phyloP scores from a whole-genome alignment of 2,888 invertebrate species.

The Polydrusus cervinus region DNA sequence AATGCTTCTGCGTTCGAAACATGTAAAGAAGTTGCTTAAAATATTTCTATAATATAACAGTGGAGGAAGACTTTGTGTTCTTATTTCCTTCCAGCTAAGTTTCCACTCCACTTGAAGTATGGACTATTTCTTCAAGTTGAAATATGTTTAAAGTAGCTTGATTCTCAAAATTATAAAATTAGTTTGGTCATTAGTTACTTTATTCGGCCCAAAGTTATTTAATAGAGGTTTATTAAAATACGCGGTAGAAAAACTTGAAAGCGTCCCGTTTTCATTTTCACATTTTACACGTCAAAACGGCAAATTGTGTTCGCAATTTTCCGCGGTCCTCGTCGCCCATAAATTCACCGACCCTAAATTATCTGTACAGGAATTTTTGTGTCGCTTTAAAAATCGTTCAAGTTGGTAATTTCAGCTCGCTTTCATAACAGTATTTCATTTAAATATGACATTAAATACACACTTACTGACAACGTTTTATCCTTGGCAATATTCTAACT shows the following conservation, averaged over 20 bases:
- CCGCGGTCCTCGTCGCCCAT: constrained; percentile 21
- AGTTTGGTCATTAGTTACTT: background rate
- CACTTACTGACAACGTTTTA: constrained; percentile 18
- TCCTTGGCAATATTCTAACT: constrained; percentile 13
- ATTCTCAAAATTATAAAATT: background rate
- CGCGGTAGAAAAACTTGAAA: constrained; percentile 17
- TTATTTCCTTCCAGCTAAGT: too few species aligned
- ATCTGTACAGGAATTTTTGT: constrained; percentile 45
- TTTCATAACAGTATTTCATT: constrained; percentile 28
- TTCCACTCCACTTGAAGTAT: too few species aligned
- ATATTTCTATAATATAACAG: too few species aligned
- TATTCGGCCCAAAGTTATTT: background rate
- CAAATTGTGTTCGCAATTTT: constrained; percentile 39
- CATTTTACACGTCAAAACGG: constrained; percentile 28
- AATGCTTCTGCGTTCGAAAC: too few species aligned
- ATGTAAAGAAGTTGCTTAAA: too few species aligned
- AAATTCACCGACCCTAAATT: constrained; percentile 41
- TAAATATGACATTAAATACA: constrained; percentile 29
- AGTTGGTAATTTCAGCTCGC: constrained; percentile 30
- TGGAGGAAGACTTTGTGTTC: too few species aligned
- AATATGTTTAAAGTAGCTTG: too few species aligned
- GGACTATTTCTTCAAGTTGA: too few species aligned
- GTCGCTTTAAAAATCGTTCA: constrained; percentile 35
- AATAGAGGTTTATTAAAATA: background rate
- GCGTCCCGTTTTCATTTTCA: constrained; percentile 14